Percentiles rank a stretch among this genome's conserved stretches.
phyloP scores from a whole-genome alignment of 1,140 invertebrate genomes.

The Magallana angulata region DNA sequence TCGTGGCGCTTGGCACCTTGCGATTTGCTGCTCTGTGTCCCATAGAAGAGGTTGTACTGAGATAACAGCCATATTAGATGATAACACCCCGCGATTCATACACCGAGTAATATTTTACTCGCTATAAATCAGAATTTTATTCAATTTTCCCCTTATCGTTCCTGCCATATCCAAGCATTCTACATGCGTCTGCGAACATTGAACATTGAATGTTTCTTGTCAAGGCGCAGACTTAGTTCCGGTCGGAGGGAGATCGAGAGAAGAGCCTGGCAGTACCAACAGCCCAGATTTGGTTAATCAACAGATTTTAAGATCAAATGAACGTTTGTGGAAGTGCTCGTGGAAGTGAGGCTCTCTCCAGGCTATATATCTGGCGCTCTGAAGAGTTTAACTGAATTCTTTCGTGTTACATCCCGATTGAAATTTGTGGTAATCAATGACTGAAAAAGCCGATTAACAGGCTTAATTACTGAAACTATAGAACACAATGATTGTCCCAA shows the following conservation, averaged over 20 bases:
- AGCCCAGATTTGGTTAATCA: not conserved
- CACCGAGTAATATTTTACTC: not conserved
- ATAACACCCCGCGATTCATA: conserved; percentile 4
- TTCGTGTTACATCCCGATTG: too few relatives aligned
- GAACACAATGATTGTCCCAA: too few relatives aligned
- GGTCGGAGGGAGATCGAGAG: not conserved
- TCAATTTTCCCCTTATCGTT: not conserved
- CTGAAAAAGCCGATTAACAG: too few relatives aligned
- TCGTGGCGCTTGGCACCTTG: not conserved
- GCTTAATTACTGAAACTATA: too few relatives aligned
- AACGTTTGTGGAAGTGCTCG: too few relatives aligned
- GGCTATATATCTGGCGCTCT: too few relatives aligned
- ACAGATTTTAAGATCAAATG: not conserved
- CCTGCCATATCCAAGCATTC: not conserved
- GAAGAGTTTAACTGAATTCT: too few relatives aligned
- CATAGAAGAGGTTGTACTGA: not conserved
- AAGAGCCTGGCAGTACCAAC: not conserved
- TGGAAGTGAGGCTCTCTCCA: too few relatives aligned
- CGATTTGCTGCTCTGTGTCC: not conserved
- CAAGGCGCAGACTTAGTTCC: not conserved
- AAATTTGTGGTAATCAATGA: too few relatives aligned
- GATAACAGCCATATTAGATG: not conserved
- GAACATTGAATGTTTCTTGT: not conserved
- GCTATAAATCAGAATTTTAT: conserved; percentile 1
- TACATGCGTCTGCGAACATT: not conserved